Evolutionary conservation across 2,113 vertebrate genomes (phyloP).

Genomic region (Gavia stellata): DNA sequence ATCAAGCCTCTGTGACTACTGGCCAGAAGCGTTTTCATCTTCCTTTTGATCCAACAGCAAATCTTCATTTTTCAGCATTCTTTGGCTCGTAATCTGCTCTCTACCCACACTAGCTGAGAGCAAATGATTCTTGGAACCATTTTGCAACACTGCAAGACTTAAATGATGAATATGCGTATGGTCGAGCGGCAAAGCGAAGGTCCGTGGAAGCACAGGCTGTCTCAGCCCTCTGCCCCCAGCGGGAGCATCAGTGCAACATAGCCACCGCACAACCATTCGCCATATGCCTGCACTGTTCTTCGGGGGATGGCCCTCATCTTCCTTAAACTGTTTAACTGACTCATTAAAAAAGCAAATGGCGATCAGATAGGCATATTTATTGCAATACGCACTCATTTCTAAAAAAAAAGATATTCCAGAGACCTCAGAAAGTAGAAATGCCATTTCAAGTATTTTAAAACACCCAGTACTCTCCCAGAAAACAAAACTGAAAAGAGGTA

Average conservation of each 20-base stretch:
- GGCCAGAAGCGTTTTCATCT: background rate
- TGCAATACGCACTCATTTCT: background rate
- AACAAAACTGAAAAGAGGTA: background rate
- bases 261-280: too few species aligned
- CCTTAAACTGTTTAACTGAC: background rate
- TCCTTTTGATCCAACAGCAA: background rate
- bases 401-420: background rate
- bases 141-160: background rate
- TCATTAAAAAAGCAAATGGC: background rate
- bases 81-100: background rate
- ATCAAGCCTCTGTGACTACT: background rate
- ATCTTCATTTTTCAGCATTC: background rate
- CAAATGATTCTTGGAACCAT: background rate
- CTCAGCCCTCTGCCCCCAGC: background rate
- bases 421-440: background rate
- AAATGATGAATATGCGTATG: rapidly evolving
- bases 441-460: background rate
- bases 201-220: background rate
- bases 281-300: background rate
- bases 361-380: background rate
- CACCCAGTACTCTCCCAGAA: background rate
- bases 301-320: background rate
- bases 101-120: background rate
- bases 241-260: too few species aligned
- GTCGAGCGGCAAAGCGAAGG: background rate